phyloP scores from a whole-genome alignment of 1,140 invertebrate genomes.

The Dendroctonus ponderosae region DNA sequence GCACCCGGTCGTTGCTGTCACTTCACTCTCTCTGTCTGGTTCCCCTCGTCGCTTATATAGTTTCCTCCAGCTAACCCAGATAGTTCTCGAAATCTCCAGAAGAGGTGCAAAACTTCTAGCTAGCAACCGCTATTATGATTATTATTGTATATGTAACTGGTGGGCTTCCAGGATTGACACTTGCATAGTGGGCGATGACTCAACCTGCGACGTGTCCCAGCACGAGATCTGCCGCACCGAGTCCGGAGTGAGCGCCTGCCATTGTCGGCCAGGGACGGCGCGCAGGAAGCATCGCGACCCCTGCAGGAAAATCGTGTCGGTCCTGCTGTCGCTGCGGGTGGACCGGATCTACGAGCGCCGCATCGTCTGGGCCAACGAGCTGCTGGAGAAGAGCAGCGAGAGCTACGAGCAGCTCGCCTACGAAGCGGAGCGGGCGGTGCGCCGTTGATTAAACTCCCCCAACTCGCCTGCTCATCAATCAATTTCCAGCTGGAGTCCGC shows the following conservation, averaged over 20 bases:
- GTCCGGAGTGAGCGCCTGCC: constrained; percentile 86
- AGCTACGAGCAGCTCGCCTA: constrained; percentile 78
- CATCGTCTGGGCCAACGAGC: constrained; percentile 72
- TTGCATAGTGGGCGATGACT: constrained; percentile 89
- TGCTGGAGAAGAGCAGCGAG: constrained; percentile 74
- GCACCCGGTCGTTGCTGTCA: too few species aligned
- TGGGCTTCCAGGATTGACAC: constrained; percentile 73
- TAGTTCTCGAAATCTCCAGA: too few species aligned
- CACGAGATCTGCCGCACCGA: constrained; percentile 87
- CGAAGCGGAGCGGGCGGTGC: constrained; percentile 80
- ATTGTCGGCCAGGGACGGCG: constrained; percentile 82
- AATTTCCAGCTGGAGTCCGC: constrained; percentile 75
- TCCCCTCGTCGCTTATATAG: too few species aligned
- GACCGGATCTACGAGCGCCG: constrained; percentile 78
- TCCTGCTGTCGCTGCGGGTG: constrained; percentile 76
- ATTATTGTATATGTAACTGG: too few species aligned
- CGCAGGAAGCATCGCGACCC: constrained; percentile 72
- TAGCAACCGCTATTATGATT: too few species aligned
- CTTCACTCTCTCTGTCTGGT: too few species aligned
- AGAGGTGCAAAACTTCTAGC: too few species aligned
- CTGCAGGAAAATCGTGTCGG: constrained; percentile 77
- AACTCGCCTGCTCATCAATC: constrained; percentile 22
- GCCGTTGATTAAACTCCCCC: constrained; percentile 37
- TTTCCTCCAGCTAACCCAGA: too few species aligned
- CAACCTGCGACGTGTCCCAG: constrained; percentile 84